Evolutionary conservation across 2,888 invertebrate genomes (phyloP).

Genomic region (Drosophila hamatofila): DNA sequence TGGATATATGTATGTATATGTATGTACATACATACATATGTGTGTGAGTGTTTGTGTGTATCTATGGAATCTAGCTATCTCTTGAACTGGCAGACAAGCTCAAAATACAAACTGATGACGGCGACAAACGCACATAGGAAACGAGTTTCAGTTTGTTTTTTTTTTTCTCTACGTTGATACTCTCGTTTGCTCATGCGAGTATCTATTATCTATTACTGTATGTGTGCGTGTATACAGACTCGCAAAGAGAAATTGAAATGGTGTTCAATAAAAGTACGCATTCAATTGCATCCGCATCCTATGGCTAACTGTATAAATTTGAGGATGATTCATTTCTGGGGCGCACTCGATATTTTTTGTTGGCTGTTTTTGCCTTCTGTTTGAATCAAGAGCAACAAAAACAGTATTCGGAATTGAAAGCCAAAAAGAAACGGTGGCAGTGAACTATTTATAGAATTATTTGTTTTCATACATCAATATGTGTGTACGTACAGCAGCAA

Average conservation of each 20-base stretch:
- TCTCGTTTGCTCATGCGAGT: slow-evolving; percentile 22
- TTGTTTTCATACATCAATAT: slow-evolving; percentile 75
- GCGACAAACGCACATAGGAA: slow-evolving; percentile 61
- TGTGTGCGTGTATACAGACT: background rate
- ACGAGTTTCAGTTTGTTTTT: slow-evolving; percentile 61
- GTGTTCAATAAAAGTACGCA: slow-evolving; percentile 63
- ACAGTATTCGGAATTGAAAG: slow-evolving; percentile 73
- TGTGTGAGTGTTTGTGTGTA: slow-evolving; percentile 43
- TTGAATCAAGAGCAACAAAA: slow-evolving; percentile 57
- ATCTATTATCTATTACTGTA: slow-evolving; percentile 21
- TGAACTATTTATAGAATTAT: slow-evolving; percentile 84
- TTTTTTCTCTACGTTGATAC: slow-evolving; percentile 36
- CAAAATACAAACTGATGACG: slow-evolving; percentile 61
- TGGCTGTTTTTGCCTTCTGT: slow-evolving; percentile 45
- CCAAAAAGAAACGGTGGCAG: slow-evolving; percentile 81
- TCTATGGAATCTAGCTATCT: slow-evolving; percentile 62
- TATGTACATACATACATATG: background rate
- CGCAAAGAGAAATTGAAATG: slow-evolving; percentile 77
- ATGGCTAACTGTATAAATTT: slow-evolving; percentile 33
- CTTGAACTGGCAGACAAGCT: slow-evolving; percentile 74
- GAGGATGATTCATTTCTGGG: slow-evolving; percentile 68
- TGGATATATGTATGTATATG: background rate
- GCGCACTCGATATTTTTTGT: slow-evolving; percentile 62
- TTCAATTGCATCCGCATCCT: slow-evolving; percentile 65
- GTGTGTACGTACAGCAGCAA: slow-evolving; percentile 7